Conservation (phyloP, 2,888 invertebrate species). For the Epinotia demarniana region DNA sequence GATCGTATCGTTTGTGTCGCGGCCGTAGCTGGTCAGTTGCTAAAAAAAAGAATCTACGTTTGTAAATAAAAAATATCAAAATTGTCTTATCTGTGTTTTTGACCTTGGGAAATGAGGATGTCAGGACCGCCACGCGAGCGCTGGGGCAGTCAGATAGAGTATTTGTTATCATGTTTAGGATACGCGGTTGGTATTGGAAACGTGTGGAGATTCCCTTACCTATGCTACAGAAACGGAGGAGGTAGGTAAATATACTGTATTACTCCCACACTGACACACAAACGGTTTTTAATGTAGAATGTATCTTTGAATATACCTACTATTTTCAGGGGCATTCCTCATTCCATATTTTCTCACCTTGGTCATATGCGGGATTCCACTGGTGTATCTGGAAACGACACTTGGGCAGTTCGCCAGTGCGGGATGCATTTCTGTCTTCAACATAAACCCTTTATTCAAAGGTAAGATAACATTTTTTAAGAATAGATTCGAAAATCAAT, state of each 20-base stretch:
- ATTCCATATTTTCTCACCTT: slow-evolving; percentile 94
- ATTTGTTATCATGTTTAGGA: slow-evolving; percentile 91
- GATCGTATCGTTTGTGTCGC: slow-evolving; percentile 36
- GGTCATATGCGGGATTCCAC: slow-evolving; percentile 92
- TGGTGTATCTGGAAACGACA: slow-evolving; percentile 94
- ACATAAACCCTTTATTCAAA: slow-evolving; percentile 93
- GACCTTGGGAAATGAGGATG: slow-evolving; percentile 59
- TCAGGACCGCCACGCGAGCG: slow-evolving; percentile 81
- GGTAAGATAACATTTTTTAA: slow-evolving; percentile 79
- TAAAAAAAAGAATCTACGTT: slow-evolving; percentile 24
- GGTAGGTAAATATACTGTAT: slow-evolving; percentile 86
- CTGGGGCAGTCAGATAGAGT: slow-evolving; percentile 91
- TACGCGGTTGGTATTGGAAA: slow-evolving; percentile 95
- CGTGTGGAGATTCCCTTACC: slow-evolving; percentile 94
- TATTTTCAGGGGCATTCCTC: slow-evolving; percentile 91
- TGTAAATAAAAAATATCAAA: slow-evolving; percentile 19
- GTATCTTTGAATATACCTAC: slow-evolving; percentile 8
- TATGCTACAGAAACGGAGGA: slow-evolving; percentile 94
- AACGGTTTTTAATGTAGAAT: not conserved
- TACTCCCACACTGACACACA: not conserved
- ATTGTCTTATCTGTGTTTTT: slow-evolving; percentile 45
- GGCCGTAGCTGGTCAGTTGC: slow-evolving; percentile 15
- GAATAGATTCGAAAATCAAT: not conserved
- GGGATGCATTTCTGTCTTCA: slow-evolving; percentile 92
- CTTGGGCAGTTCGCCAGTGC: slow-evolving; percentile 94